A percentile compares a stretch with the other conserved stretches of the same genome.
These are phyloP conservation scores for Syrista parreyssii DNA, from an alignment of 2,888 invertebrate genomes.

Conservation along the genomic window DNA sequence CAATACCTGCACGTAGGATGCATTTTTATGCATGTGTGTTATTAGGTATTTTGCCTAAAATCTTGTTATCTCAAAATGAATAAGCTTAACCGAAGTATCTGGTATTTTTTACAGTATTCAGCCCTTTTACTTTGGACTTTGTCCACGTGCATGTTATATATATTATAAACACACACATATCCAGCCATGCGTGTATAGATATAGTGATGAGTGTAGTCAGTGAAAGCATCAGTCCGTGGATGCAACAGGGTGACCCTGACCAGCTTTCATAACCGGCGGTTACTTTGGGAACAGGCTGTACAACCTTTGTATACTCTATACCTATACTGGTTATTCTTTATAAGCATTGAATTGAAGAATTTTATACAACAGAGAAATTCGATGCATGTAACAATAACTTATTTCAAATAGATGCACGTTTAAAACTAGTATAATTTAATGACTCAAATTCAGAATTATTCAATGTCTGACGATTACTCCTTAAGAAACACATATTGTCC, in stretches of 20 bases:
- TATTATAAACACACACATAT: not conserved
- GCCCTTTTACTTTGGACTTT: not conserved
- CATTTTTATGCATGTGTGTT: not conserved
- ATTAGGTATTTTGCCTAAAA: not conserved
- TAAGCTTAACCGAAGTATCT: not conserved
- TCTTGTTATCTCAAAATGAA: not conserved
- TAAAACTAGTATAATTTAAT: not conserved
- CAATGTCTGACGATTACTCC: not conserved
- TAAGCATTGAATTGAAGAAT: not conserved
- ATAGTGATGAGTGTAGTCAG: slow-evolving; percentile 29
- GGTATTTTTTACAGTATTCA: not conserved
- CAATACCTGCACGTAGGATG: not conserved
- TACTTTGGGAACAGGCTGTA: not conserved
- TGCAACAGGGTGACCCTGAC: slow-evolving; percentile 60
- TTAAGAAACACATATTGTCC: not conserved
- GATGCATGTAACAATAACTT: not conserved
- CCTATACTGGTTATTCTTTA: not conserved
- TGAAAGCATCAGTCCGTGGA: slow-evolving; percentile 46
- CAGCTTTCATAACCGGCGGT: slow-evolving; percentile 50
- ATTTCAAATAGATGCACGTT: not conserved
- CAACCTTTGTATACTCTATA: not conserved
- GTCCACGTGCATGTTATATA: not conserved
- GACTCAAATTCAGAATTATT: not conserved
- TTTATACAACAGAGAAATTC: not conserved
- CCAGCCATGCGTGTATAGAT: slow-evolving; percentile 1